Evolutionary conservation across 1,140 invertebrate genomes (phyloP), one percentile per base, ranked within the genome.

Genomic region (Orchestia grillus): DNA sequence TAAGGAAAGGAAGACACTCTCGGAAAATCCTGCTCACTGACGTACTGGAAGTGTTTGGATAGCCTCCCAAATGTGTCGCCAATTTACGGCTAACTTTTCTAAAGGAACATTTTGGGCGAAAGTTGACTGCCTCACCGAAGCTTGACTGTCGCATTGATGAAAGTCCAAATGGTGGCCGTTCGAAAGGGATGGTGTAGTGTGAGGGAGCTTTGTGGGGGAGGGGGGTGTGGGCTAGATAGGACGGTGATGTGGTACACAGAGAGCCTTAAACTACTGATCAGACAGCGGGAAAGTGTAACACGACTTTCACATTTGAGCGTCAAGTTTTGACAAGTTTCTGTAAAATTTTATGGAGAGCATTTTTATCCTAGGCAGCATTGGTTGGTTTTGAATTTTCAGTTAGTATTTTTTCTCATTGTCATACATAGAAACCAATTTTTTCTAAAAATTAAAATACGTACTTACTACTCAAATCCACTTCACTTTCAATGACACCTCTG

Each of bases 101-200:
- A 91, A 91, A 91, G 88, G 88, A 91, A 91, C 88, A 91, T 91
- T 91, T 91, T 91, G 88, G 41, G 88, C 88, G 28, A 77, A 91
- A 91, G 88, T 91, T 91, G 88, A 91, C 88, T 42, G 88, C 88
- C 41, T 43, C 88, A 44, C 41, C 41, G 88, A 91, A 91, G 88
- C 88, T 91, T 44, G 88, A 44, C 88, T 91, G 88, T 91, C 41
- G 88, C 88, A 91, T 91, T 91, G 88, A 91, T 91, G 88, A 91
- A 91, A 91, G 88, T 91, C 88, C 88, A 91, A 91, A 91, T 91
- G 88, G 88, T 16, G 88, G 44, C 41, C 41, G 88, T 91, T 91
- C 88, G 44, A 15, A 19, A 91, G 88, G 28, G 41, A 88, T 15
- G 47, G 6, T n/a, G n/a, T n/a, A n/a, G n/a, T n/a, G n/a, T n/a